Evolutionary conservation across 2,113 vertebrate genomes (phyloP), one percentile per base, ranked within the genome.

Genomic region (Sceloporus tristichus): DNA sequence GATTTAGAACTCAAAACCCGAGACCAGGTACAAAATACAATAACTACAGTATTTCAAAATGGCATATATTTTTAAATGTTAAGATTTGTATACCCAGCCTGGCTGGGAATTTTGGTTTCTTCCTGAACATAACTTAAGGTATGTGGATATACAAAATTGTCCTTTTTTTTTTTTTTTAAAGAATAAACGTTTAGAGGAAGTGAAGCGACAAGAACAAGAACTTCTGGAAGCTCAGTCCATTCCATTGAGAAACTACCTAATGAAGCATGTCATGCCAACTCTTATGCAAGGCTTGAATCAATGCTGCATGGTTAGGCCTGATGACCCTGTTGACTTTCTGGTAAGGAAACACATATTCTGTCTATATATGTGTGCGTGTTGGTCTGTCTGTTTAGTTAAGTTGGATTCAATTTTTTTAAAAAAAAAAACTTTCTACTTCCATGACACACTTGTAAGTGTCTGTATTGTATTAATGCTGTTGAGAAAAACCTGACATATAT

Each of bases 311-410:
- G 93, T 95, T 65, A 96, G 95, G 11, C 98, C 99, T 0, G 95
- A 96, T 0, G 98, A 99, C 81, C 98, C 99, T 0, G 93, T 99
- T 0, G 98, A 99, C 92, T 99, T 99, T 94, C 95, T 99, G 98
- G 99, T 99, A 97, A 95, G 93, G 1, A 2, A 70, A 68, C 81
- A 18, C 0, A 73, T 66, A 79, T 79, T 84, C 3, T 73, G 40
- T 59, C 82, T 65, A 4, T n/a, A 18, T n/a, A 1, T 54, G 10
- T 25, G 2, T 14, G 59, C 3, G 13, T 18, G 18, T 62, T 62
- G 13, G 59, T 48, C 40, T 54, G 2, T 42, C 34, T 34, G 2
- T 42, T 34, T 62, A 62, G 13, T 62, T 62, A 62, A 18, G 11
- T 62, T 62, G 59, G 59, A 62, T 62, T 18, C 16, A 27, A 56